A percentile compares a stretch with the other conserved stretches of the same genome.
phyloP scores from a whole-genome alignment of 2,888 invertebrate genomes.

The Myopa testacea region DNA sequence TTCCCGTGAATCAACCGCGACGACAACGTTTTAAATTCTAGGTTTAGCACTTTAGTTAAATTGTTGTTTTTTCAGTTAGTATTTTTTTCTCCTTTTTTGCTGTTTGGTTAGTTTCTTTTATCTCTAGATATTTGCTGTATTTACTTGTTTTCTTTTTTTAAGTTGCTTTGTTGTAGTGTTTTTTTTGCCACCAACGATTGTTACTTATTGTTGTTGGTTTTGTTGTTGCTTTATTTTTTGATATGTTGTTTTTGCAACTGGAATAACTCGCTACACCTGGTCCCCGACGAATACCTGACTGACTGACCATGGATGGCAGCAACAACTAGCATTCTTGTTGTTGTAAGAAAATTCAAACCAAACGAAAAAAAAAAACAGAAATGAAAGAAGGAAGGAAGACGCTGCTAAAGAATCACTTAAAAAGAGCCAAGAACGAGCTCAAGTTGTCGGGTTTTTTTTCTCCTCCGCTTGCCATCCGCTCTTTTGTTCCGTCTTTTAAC shows the following conservation, averaged over 20 bases:
- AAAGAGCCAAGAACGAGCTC: background rate
- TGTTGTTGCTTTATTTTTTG: background rate
- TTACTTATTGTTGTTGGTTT: background rate
- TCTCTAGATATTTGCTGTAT: background rate
- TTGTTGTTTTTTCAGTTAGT: background rate
- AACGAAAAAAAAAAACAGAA: constrained; percentile 1
- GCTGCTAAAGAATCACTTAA: background rate
- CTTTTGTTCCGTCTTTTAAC: background rate
- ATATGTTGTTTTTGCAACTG: constrained; percentile 16
- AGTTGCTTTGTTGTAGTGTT: background rate
- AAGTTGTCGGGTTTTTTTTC: constrained; percentile 24
- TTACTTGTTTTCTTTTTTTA: background rate
- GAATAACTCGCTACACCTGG: constrained; percentile 35
- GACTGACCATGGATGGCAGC: background rate
- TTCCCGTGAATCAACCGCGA: constrained; percentile 18
- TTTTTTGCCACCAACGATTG: background rate
- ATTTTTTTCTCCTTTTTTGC: background rate
- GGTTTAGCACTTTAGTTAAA: constrained; percentile 13
- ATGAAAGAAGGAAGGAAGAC: constrained; percentile 4
- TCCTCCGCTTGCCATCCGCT: constrained; percentile 7
- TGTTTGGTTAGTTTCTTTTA: background rate
- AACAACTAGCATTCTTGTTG: too few species aligned
- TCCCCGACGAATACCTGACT: background rate
- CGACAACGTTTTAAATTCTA: constrained; percentile 20
- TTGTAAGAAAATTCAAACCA: background rate